Percentiles rank a stretch among this genome's conserved stretches.
Conservation (phyloP, 2,797 vertebrate genomes). For the Siniperca obscura region DNA sequence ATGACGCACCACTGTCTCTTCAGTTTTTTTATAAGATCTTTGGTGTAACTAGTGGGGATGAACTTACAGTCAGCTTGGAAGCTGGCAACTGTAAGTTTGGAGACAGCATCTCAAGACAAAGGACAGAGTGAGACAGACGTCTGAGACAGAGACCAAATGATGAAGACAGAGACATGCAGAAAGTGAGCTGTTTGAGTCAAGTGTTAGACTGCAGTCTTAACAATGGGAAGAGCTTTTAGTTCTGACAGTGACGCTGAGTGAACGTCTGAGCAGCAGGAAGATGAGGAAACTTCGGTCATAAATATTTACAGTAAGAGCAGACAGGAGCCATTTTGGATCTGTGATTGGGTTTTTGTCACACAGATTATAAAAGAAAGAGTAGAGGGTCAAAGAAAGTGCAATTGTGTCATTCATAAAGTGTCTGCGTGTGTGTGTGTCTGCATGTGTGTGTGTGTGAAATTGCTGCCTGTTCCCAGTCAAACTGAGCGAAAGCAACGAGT, state of each 20-base stretch:
- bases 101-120: not conserved
- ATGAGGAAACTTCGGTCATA: slow-evolving; percentile 31
- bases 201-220: not conserved
- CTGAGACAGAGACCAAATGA: slow-evolving; percentile 1
- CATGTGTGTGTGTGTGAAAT: not conserved
- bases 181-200: not conserved
- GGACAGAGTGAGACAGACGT: not conserved
- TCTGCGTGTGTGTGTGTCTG: not conserved
- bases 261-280: slow-evolving; percentile 36
- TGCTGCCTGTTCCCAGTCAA: too few relatives aligned
- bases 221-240: slow-evolving; percentile 43
- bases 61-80: not conserved
- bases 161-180: not conserved
- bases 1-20: not conserved
- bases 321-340: slow-evolving; percentile 33
- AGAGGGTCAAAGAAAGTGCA: slow-evolving; percentile 35
- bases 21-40: too few relatives aligned
- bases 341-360: slow-evolving; percentile 21
- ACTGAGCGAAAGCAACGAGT: too few relatives aligned
- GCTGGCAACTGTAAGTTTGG: not conserved
- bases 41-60: not conserved
- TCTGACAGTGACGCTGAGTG: slow-evolving; percentile 13
- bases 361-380: slow-evolving; percentile 7
- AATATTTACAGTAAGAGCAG: slow-evolving; percentile 61
- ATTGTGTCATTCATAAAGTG: not conserved